Base-by-base conservation (phyloP, 2,113 vertebrate species). In the Podocnemis expansa region DNA sequence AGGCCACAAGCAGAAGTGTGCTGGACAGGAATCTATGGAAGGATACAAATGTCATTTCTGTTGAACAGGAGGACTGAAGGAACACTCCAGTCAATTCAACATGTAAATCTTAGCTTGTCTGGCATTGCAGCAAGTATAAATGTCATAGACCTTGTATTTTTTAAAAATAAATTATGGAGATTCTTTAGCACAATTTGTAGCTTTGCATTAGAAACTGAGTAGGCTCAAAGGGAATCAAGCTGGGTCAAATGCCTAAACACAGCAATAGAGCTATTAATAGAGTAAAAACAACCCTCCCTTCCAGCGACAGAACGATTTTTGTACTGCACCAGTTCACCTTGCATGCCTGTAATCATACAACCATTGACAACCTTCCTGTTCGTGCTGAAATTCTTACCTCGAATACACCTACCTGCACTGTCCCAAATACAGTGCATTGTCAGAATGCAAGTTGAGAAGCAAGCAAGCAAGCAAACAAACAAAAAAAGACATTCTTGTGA, bases 11-110 rank as follows among this genome's bases (percentile, higher is more conserved):
- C n/a, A 29, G 78, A 91, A 82, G 4, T 9, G 8, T 85, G 6
- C 2, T 76, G 49, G 25, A 82, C 27, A 58, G n/a, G 31, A 19
- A 79, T 34, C 8, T 76, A 34, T 54, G 43, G 0, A 5, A 56
- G 21, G 76, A 75, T 10, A 51, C 1, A 1, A 16, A 67, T 58
- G 27, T 8, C 60, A 25, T 88, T 34, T 11, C 60, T 0, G 0
- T 8, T 78, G 8, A 82, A 38, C 38, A 82, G 78, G 34, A 93
- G 31, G 27, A 78, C 24, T 79, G 54, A 41, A 84, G 49, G 43
- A 41, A 24, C 16, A 31, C 14, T n/a, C 31, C 4, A 58, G 34
- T 38, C 38, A 51, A 58, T 31, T 27, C 7, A 12, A 89, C 12
- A 29, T 51, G 70, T 2, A 38, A 58, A 54, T 47, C 38, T 22